Base-by-base conservation (phyloP, 2,797 vertebrate genomes). In the Lacerta agilis region DNA sequence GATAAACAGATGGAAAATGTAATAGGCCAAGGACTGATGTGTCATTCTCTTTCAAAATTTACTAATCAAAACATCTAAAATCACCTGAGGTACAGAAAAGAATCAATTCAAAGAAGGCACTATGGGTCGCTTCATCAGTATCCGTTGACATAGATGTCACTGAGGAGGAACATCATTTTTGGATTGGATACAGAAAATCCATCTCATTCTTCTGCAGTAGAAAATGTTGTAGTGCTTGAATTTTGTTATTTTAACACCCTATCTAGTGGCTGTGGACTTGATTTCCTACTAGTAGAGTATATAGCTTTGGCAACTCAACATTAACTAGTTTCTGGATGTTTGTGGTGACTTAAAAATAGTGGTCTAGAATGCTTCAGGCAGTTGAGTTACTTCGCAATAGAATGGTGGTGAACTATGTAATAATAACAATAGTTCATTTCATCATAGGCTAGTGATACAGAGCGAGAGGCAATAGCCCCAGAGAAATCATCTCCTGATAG, bases 371-470 rank as follows among this genome's bases (percentile, higher is more conserved):
- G 80, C 6, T 67, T 45, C 25, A 45, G 23, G 7, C 27, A 15
- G 15, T 69, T 82, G 27, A 17, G 27, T 67, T 82, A 49, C 43
- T 27, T 58, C 2, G 27, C 27, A 29, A 33, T 11, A 45, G 41
- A 45, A 1, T n/a, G 45, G n/a, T 25, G n/a, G 38, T 77, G 27
- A 78, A 15, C 3, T 87, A 72, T n/a, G 67, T 45, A 73, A 73
- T 36, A 29, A 49, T 85, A 58, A 58, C 18, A 76, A 75, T n/a
- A 36, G 75, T 67, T 85, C 41, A 67, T 89, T 80, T 77, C 17
- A 41, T 85, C 8, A 49, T 84, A 99, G 99, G 97, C 97, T 94
- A 98, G 97, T 94, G 98, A 98, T 94, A 96, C 97, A 92, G 98
- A 98, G 92, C 97, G 97, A 86, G 97, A 97, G 67, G 97, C 96